Evolutionary conservation across 2,888 invertebrate genomes (phyloP), one percentile per base, ranked within the genome.

Genomic region (Pogonocherus hispidulus): DNA sequence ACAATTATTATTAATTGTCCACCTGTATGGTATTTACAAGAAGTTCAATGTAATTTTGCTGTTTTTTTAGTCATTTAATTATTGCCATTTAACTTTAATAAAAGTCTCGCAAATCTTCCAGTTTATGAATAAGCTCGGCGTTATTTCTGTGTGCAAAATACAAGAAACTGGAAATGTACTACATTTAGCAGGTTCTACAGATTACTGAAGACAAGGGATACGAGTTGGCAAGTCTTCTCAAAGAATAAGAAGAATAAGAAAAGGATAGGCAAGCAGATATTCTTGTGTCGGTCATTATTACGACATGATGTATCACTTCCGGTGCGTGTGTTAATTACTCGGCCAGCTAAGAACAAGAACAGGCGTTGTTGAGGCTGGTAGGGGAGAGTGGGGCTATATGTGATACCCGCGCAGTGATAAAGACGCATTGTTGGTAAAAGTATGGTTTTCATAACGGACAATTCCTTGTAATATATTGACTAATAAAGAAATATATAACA

Each of bases 301-400:
- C 83, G 80, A 81, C 84, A 84, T 85, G 85, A 85, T 84, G 79
- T 83, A 85, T 85, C 84, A 82, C 83, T 85, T 85, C 85, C 85
- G 84, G 84, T 83, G 83, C 79, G 80, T 79, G 80, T 79, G 82
- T 84, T 84, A 84, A 84, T 84, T 84, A 82, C 83, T 81, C 78
- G 80, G 76, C 81, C 80, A 78, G 80, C 78, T 69, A 70, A 79
- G 81, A 81, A 82, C 82, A 82, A 81, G 79, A 78, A 77, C 78
- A 64, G 73, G 74, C 75, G 76, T 78, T 78, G 75, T 73, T 59
- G 64, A 44, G 52, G 47, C 27, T 14, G 9, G 20, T 57, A 22
- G 57, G 57, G 57, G 46, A 44, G 44, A 57, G 57, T 8, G 9
- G 57, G 8, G 57, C 14, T 5, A 0, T 22, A 32, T 11, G 3